Conservation (phyloP, 2,797 vertebrate genomes). For the Cyprinella venusta region DNA sequence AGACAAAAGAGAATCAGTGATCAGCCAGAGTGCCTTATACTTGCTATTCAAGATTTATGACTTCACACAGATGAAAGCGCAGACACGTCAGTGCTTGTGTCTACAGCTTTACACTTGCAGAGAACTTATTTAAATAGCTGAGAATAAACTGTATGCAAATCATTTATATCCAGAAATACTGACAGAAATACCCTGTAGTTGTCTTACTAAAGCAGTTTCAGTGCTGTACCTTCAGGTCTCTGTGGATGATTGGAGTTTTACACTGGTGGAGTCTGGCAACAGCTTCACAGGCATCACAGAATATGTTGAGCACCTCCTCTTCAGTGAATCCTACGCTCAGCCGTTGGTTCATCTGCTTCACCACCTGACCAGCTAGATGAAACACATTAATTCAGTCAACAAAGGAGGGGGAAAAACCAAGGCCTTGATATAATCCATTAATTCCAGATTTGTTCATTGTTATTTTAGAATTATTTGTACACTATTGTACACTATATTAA, state of each 20-base stretch:
- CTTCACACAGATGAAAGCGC: background rate
- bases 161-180: background rate
- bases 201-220: background rate
- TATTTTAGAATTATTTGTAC: background rate
- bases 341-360: conserved; percentile 98
- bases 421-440: background rate
- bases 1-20: conserved; percentile 24
- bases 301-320: conserved; percentile 89
- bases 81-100: conserved; percentile 3
- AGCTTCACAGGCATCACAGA: conserved; percentile 95
- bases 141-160: background rate
- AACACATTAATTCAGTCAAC: background rate
- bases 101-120: background rate
- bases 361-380: conserved; percentile 89
- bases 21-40: background rate
- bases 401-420: background rate
- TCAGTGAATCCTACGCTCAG: conserved; percentile 92
- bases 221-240: conserved; percentile 90
- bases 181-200: background rate
- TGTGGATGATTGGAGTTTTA: conserved; percentile 95
- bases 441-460: conserved; percentile 1
- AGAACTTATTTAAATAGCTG: background rate
- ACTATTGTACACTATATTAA: no score
- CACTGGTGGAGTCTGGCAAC: conserved; percentile 96
- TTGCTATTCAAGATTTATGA: background rate